Conservation (phyloP, 30 jellyfish, hydroid and myxozoan species). For the Aurelia sp. region DNA sequence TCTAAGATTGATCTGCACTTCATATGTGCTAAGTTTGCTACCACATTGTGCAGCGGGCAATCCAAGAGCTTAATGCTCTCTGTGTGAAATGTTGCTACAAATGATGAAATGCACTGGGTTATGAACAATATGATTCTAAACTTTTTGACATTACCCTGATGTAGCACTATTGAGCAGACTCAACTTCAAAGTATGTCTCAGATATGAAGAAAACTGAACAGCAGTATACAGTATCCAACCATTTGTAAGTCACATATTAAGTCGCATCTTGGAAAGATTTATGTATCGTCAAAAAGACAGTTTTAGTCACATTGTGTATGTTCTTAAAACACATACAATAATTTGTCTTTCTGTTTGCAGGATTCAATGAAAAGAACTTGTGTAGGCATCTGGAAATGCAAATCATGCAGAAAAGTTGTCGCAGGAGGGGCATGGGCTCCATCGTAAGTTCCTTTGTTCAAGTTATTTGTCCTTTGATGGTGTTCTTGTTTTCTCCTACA, state of each 20-base stretch:
- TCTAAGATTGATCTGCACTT: too few relatives aligned
- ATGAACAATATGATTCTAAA: slow-evolving; percentile 50
- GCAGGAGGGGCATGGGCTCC: slow-evolving; percentile 99
- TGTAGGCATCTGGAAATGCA: slow-evolving; percentile 99
- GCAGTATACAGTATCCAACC: too few relatives aligned
- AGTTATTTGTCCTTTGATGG: background rate
- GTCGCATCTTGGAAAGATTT: too few relatives aligned
- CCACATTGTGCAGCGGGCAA: too few relatives aligned
- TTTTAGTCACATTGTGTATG: too few relatives aligned
- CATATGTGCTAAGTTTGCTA: too few relatives aligned
- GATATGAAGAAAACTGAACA: too few relatives aligned
- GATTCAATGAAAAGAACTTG: slow-evolving; percentile 92
- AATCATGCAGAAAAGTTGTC: slow-evolving; percentile 84
- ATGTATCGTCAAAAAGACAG: too few relatives aligned
- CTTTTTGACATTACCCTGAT: slow-evolving; percentile 50
- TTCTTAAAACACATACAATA: too few relatives aligned
- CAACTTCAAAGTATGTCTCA: too few relatives aligned
- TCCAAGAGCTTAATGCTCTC: too few relatives aligned
- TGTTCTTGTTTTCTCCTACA: background rate
- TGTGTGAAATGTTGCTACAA: slow-evolving; percentile 6
- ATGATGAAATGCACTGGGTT: slow-evolving; percentile 61
- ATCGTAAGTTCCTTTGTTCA: slow-evolving; percentile 52
- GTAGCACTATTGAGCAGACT: slow-evolving; percentile 14
- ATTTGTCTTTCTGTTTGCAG: slow-evolving; percentile 24
- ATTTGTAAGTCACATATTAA: too few relatives aligned